Conservation (phyloP, 2,888 invertebrate species). For the Drosophila histrio region DNA sequence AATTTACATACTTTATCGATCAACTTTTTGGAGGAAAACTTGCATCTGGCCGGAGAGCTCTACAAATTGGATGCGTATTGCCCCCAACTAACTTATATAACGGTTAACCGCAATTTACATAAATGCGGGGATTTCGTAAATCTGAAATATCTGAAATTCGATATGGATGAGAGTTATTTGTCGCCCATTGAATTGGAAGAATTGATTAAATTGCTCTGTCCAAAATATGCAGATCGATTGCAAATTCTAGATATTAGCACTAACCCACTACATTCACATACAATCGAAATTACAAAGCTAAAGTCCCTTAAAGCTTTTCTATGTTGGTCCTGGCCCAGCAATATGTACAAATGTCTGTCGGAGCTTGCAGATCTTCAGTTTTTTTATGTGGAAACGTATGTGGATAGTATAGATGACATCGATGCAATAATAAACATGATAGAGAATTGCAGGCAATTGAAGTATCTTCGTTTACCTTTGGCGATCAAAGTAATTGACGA, state of each 20-base stretch:
- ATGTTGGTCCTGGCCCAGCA: slow-evolving; percentile 9
- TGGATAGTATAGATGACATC: background rate
- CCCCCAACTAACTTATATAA: slow-evolving; percentile 26
- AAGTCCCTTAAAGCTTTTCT: slow-evolving; percentile 15
- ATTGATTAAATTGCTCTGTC: background rate
- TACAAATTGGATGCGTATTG: slow-evolving; percentile 6
- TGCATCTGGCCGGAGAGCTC: background rate
- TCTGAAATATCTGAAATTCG: slow-evolving; percentile 25
- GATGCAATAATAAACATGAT: background rate
- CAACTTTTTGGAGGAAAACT: background rate
- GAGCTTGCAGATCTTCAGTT: slow-evolving; percentile 13
- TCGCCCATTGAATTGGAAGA: background rate
- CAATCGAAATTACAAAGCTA: slow-evolving; percentile 1
- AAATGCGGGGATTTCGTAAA: slow-evolving; percentile 9
- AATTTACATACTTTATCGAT: slow-evolving; percentile 14
- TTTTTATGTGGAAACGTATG: slow-evolving; percentile 4
- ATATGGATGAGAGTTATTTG: background rate
- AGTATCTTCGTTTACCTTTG: slow-evolving; percentile 25
- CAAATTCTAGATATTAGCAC: slow-evolving; percentile 15
- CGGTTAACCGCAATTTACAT: slow-evolving; percentile 1
- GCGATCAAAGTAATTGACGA: background rate
- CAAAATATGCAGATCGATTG: slow-evolving; percentile 23
- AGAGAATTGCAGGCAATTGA: background rate
- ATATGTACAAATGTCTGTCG: background rate
- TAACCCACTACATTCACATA: background rate